Base-by-base conservation (phyloP, 2,797 vertebrate genomes). In the Galaxias olidus region DNA sequence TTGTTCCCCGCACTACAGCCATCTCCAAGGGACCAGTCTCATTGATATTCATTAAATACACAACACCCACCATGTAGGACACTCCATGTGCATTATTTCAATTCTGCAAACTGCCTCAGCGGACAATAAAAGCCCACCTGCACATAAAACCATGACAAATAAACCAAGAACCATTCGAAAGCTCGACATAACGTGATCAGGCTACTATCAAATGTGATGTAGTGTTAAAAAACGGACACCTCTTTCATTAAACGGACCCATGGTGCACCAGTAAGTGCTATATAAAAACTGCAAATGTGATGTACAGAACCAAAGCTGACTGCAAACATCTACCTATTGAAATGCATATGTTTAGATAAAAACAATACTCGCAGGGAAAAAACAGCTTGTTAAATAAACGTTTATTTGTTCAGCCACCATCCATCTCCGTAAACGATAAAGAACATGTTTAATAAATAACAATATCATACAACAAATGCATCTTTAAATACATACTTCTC, bases 391-490 rank as follows among this genome's bases (percentile, higher is more conserved):
- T 84, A 75, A 76, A 79, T 79, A 77, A 65, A 75, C 60, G 72
- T 82, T 88, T 86, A 81, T 75, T 82, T n/a, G 56, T 51, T 63
- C 56, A 76, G 75, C 74, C 73, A 71, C 68, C 69, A 57, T 62
- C 59, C 74, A 55, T 66, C 73, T 71, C 73, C 75, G 81, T 76
- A 79, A 79, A 81, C 81, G 71, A 77, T 73, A 64, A 85, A 77
- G 54, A 74, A 50, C 71, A 85, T 65, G 54, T 69, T 72, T 50
- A 78, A 73, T 82, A 79, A 76, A 10, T 68, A 73, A 75, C 8
- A 13, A 47, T 42, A 45, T 43, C 44, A 13, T 45, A 3, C 30
- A 30, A 30, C 30, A 2, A 30, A 30, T 6, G 30, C 30, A 30
- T 3, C 40, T 45, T 44, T 10, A 46, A 46, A 20, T n/a, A n/a